Percentiles rank a stretch among this genome's conserved stretches.
Conservation (phyloP, 1,140 invertebrate genomes). For the Drosophila arizonae region DNA sequence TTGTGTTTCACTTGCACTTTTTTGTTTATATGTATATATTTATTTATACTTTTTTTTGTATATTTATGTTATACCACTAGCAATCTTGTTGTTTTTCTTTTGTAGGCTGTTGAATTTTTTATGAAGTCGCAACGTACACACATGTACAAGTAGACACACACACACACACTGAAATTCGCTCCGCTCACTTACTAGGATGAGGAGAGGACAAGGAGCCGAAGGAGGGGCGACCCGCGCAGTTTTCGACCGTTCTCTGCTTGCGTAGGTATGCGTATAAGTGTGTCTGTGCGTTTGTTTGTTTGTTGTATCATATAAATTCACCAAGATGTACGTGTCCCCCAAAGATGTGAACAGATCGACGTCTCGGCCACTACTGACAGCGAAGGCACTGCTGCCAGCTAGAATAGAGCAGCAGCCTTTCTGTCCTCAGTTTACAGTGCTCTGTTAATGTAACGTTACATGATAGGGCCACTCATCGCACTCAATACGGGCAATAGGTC, state of each 20-base stretch:
- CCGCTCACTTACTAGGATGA: slow-evolving; percentile 11
- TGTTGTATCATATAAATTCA: slow-evolving; percentile 14
- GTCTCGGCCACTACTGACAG: slow-evolving; percentile 65
- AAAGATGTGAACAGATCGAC: slow-evolving; percentile 60
- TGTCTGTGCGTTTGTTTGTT: slow-evolving; percentile 26
- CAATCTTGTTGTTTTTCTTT: slow-evolving; percentile 49
- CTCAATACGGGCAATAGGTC: slow-evolving; percentile 56
- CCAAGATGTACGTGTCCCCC: slow-evolving; percentile 20
- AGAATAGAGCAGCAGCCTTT: slow-evolving; percentile 1
- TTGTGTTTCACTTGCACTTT: slow-evolving; percentile 34
- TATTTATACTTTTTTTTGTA: slow-evolving; percentile 45
- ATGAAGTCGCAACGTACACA: slow-evolving; percentile 56
- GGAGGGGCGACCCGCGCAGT: slow-evolving; percentile 39
- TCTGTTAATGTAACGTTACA: slow-evolving; percentile 44
- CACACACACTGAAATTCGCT: slow-evolving; percentile 5
- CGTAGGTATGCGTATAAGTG: slow-evolving; percentile 13
- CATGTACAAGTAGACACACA: slow-evolving; percentile 7
- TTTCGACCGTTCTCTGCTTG: slow-evolving; percentile 50
- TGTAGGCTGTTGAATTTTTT: slow-evolving; percentile 74
- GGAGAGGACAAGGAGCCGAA: not conserved
- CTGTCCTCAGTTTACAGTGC: slow-evolving; percentile 33
- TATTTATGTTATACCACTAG: slow-evolving; percentile 20
- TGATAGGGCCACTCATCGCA: slow-evolving; percentile 19
- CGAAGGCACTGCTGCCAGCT: slow-evolving; percentile 22
- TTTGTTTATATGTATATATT: slow-evolving; percentile 13